A percentile compares a stretch with the other conserved stretches of the same genome.
Conservation (phyloP, 1,140 invertebrate genomes). For the Bilobella aurantiaca region DNA sequence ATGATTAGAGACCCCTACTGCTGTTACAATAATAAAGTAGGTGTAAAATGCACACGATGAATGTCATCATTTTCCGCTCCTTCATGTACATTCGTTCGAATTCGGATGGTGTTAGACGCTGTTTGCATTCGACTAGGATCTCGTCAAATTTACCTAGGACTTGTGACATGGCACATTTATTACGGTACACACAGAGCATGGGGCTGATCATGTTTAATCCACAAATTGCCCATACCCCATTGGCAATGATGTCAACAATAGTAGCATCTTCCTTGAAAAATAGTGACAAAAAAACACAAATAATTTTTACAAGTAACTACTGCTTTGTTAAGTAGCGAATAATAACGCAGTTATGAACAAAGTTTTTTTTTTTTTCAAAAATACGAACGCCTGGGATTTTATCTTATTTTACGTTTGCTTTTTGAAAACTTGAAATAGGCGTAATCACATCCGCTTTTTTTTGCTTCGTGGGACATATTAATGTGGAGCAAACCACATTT, state of each 20-base stretch:
- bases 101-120: not conserved
- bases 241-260: not conserved
- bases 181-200: not conserved
- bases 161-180: not conserved
- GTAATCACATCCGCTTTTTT: too few relatives aligned
- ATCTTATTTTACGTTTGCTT: too few relatives aligned
- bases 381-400: too few relatives aligned
- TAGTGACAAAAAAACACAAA: too few relatives aligned
- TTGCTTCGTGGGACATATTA: too few relatives aligned
- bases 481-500: too few relatives aligned
- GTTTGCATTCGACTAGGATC: not conserved
- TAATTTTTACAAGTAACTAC: too few relatives aligned
- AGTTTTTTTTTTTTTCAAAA: too few relatives aligned
- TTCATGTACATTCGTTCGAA: not conserved
- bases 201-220: not conserved
- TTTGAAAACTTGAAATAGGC: too few relatives aligned
- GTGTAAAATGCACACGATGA: not conserved
- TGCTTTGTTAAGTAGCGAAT: too few relatives aligned
- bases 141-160: not conserved
- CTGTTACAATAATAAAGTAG: not conserved
- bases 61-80: not conserved
- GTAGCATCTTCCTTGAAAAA: not conserved
- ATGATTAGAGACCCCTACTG: not conserved
- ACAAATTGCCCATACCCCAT: not conserved
- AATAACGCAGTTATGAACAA: too few relatives aligned